These are phyloP conservation scores for Chrysaora quinquecirrha DNA, from an alignment of 30 jellyfish, hydroid and myxozoan genomes.

Conservation along the genomic window DNA sequence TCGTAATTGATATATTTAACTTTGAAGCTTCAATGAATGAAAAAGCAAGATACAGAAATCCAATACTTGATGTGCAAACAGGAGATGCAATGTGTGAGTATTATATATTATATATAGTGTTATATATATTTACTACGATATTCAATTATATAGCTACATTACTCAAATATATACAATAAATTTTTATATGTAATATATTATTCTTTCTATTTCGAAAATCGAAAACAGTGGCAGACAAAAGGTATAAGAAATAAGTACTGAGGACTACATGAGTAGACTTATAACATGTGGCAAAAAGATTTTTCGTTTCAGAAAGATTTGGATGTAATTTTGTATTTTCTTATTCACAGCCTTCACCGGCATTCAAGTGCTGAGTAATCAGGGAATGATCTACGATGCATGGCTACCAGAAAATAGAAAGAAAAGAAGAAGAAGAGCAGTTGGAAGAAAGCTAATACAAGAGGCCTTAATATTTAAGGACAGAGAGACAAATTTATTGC, in stretches of 20 bases:
- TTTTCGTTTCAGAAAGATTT: too few relatives aligned
- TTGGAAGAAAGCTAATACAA: neutral
- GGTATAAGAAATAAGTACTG: neutral
- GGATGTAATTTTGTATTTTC: too few relatives aligned
- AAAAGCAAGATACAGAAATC: constrained; percentile 70
- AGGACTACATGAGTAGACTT: neutral
- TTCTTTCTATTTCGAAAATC: neutral
- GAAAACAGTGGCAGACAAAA: neutral
- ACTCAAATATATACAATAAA: neutral
- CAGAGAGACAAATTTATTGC: too few relatives aligned
- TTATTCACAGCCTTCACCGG: constrained; percentile 67
- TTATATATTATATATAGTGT: too few relatives aligned
- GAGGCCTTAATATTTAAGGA: neutral
- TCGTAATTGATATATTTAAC: too few relatives aligned
- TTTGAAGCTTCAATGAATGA: constrained; percentile 68
- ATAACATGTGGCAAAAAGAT: neutral
- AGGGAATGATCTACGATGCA: constrained; percentile 56
- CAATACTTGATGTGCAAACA: constrained; percentile 67
- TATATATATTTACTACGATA: too few relatives aligned
- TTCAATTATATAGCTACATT: too few relatives aligned
- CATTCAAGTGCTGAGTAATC: constrained; percentile 51
- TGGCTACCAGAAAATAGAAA: constrained; percentile 46
- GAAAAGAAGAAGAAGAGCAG: constrained; percentile 38
- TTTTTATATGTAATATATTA: neutral
- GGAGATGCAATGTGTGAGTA: constrained; percentile 80